These are phyloP conservation scores for Cephus pygmeus DNA, from an alignment of 2,888 invertebrate species.

Conservation along the genomic window DNA sequence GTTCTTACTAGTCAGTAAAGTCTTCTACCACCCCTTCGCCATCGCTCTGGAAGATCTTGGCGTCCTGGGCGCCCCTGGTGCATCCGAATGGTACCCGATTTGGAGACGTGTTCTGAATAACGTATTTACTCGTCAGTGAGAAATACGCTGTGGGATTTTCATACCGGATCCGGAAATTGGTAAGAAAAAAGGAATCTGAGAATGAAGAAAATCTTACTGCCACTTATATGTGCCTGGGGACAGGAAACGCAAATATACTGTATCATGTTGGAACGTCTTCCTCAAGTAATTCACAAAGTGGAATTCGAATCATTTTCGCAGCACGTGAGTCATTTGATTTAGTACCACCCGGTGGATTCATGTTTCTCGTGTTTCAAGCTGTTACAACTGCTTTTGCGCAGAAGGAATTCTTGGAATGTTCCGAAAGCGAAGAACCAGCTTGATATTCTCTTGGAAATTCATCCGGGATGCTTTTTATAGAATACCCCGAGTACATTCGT, in stretches of 20 bases:
- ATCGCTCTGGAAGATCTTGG: background rate
- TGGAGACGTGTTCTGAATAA: background rate
- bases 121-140: background rate
- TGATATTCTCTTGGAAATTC: too few relatives aligned
- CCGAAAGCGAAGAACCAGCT: too few relatives aligned
- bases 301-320: background rate
- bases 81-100: background rate
- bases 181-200: background rate
- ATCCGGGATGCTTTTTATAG: too few relatives aligned
- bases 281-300: background rate
- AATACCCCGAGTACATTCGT: too few relatives aligned
- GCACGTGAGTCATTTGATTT: too few relatives aligned
- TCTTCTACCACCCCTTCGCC: background rate
- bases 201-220: background rate
- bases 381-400: too few relatives aligned
- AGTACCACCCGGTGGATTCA: too few relatives aligned
- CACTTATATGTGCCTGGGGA: background rate
- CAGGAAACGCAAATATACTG: background rate
- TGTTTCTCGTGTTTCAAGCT: too few relatives aligned
- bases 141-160: background rate
- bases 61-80: background rate
- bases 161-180: background rate
- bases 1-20: background rate
- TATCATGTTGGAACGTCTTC: background rate
- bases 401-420: too few relatives aligned